Percentiles rank a stretch among this genome's conserved stretches.
Conservation (phyloP, 2,113 vertebrate species). For the Salvator merianae region DNA sequence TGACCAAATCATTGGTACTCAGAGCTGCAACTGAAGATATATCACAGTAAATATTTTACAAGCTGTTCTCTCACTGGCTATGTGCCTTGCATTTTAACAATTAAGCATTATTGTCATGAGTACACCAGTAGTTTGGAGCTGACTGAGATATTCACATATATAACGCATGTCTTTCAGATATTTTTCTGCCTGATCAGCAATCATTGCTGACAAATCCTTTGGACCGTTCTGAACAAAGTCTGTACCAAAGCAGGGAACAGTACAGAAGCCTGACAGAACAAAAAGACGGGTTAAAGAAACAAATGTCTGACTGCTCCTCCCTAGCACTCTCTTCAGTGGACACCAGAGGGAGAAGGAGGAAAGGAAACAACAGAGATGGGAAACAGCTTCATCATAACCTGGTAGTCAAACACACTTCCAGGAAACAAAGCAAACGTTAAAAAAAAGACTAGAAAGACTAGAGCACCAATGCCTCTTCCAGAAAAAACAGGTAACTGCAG, state of each 20-base stretch:
- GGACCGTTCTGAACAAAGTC: slow-evolving; percentile 8
- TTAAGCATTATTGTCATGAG: slow-evolving; percentile 7
- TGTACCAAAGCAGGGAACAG: neutral
- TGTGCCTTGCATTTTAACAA: slow-evolving; percentile 51
- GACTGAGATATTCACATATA: slow-evolving; percentile 35
- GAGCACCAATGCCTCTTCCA: slow-evolving; percentile 18
- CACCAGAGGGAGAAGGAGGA: slow-evolving; percentile 67
- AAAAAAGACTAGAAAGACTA: slow-evolving; percentile 22
- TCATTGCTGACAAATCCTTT: slow-evolving; percentile 54
- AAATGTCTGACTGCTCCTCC: slow-evolving; percentile 16
- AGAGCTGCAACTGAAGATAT: neutral
- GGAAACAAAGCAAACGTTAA: neutral
- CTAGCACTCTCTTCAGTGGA: slow-evolving; percentile 58
- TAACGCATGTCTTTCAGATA: slow-evolving; percentile 35
- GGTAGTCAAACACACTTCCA: slow-evolving; percentile 17
- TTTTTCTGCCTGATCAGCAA: slow-evolving; percentile 68
- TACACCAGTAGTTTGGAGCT: slow-evolving; percentile 34
- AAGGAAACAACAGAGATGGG: slow-evolving; percentile 35
- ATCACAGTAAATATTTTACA: slow-evolving; percentile 42
- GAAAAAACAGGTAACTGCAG: neutral
- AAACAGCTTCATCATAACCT: slow-evolving; percentile 3
- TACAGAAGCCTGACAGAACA: slow-evolving; percentile 22
- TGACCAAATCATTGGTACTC: neutral
- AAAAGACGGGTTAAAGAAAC: slow-evolving; percentile 20
- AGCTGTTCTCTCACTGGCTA: slow-evolving; percentile 13